Conservation (phyloP, 2,113 vertebrate species). For the Ceratotherium simum region DNA sequence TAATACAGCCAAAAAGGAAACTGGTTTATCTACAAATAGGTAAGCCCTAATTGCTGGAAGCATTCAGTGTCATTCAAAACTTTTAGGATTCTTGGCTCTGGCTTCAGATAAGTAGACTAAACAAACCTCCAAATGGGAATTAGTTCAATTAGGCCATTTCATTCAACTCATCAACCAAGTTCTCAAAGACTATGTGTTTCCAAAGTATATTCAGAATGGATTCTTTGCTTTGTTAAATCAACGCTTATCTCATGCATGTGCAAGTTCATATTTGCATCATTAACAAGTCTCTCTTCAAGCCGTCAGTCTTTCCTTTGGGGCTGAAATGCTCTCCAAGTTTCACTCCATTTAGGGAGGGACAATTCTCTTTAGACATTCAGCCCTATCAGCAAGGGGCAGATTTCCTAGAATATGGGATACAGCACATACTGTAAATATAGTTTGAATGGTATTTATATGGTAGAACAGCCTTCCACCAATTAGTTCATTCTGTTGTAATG, state of each 20-base stretch:
- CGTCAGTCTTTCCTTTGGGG: neutral
- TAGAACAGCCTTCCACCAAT: neutral
- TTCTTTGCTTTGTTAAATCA: slow-evolving; percentile 48
- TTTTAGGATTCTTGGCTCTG: slow-evolving; percentile 38
- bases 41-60: slow-evolving; percentile 48
- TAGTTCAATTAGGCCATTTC: slow-evolving; percentile 48
- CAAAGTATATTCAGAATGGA: slow-evolving; percentile 35
- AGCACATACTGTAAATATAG: neutral
- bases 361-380: neutral
- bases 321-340: neutral
- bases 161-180: slow-evolving; percentile 35
- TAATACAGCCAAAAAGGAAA: slow-evolving; percentile 36
- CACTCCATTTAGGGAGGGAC: neutral
- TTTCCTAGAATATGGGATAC: neutral
- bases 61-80: slow-evolving; percentile 52
- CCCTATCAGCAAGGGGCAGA: neutral
- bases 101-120: slow-evolving; percentile 34
- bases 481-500: neutral
- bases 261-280: slow-evolving; percentile 27
- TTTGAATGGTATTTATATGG: neutral
- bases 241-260: slow-evolving; percentile 21
- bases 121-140: slow-evolving; percentile 30
- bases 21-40: slow-evolving; percentile 36
- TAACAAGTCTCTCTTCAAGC: slow-evolving; percentile 27
- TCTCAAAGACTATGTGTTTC: slow-evolving; percentile 43